Base-by-base conservation (phyloP, 1,140 invertebrate species). In the Manduca sexta region DNA sequence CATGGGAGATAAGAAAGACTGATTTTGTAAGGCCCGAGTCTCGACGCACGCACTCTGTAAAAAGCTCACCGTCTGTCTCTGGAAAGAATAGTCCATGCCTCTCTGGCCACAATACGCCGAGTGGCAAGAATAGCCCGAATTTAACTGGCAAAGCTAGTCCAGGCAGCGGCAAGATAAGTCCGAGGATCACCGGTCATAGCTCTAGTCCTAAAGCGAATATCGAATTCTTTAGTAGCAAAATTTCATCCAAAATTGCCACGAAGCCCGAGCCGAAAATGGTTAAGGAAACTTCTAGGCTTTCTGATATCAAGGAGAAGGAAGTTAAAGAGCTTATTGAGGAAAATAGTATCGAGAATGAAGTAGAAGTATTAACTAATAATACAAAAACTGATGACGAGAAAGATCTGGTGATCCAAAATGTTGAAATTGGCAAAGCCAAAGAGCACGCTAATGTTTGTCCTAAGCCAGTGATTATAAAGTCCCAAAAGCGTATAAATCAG, bases 1-100 rank as follows among this genome's bases (percentile, higher is more conserved):
- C 97, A 10, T 98, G 97, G 97, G 96, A 98, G 86, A 92, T 98
- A 17, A 88, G 95, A 49, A 98, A 98, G 84, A 96, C 95, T 48
- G 97, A 96, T 52, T 94, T 96, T 21, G 88, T 87, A 3, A 85
- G 88, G 31, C 77, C 88, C 18, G 84, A 87, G 52, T 79, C 75
- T 10, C 74, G 78, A 56, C 74, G 72, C 33, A 61, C 79, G 13
- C 70, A 81, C 60, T 87, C 88, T 13, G 88, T 87, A 31, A 88
- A 88, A 44, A 89, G 85, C 52, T 84, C 86, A 0, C 85, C 85
- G 18, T 84, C 82, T 14, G 80, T 87, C 14, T 92, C 91, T 7
- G 91, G 90, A 5, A 91, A 91, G 75, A 91, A 90, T 39, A 91
- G 89, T 57, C 90, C 90, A 17, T 88, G 82, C 61, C 58, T 88